Percentiles rank a stretch among this genome's conserved stretches.
Conservation (phyloP, 2,113 vertebrate genomes). For the Tor tambroides region DNA sequence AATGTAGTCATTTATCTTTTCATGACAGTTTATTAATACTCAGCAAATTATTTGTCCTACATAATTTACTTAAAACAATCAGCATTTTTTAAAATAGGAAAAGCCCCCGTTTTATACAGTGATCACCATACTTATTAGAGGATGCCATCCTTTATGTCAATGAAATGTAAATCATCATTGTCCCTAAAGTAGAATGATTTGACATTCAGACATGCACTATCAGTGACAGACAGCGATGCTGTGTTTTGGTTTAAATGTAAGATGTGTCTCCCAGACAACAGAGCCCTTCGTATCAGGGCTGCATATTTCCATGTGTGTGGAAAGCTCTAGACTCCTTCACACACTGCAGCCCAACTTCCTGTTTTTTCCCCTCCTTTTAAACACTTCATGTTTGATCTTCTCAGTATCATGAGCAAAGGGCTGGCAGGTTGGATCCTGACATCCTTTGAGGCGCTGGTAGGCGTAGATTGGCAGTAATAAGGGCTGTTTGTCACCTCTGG, state of each 20-base stretch:
- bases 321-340: slow-evolving; percentile 34
- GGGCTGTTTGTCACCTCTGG: slow-evolving; percentile 54
- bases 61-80: too few species aligned
- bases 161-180: neutral
- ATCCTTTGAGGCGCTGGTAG: slow-evolving; percentile 50
- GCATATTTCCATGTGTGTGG: slow-evolving; percentile 17
- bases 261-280: slow-evolving; percentile 36
- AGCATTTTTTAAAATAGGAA: too few species aligned
- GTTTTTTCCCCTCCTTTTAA: neutral
- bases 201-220: neutral
- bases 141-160: neutral
- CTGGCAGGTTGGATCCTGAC: slow-evolving; percentile 50
- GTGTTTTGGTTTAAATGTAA: slow-evolving; percentile 12
- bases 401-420: slow-evolving; percentile 39
- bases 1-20: too few species aligned
- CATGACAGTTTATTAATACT: too few species aligned
- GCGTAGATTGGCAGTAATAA: slow-evolving; percentile 59
- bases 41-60: too few species aligned
- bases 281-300: neutral
- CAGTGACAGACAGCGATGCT: neutral
- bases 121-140: neutral
- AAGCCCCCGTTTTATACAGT: neutral
- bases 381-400: slow-evolving; percentile 51
- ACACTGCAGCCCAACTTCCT: slow-evolving; percentile 41
- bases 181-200: neutral